A percentile compares a stretch with the other conserved stretches of the same genome.
Evolutionary conservation across 2,113 vertebrate species (phyloP).

Genomic region (Lanius ludovicianus): DNA sequence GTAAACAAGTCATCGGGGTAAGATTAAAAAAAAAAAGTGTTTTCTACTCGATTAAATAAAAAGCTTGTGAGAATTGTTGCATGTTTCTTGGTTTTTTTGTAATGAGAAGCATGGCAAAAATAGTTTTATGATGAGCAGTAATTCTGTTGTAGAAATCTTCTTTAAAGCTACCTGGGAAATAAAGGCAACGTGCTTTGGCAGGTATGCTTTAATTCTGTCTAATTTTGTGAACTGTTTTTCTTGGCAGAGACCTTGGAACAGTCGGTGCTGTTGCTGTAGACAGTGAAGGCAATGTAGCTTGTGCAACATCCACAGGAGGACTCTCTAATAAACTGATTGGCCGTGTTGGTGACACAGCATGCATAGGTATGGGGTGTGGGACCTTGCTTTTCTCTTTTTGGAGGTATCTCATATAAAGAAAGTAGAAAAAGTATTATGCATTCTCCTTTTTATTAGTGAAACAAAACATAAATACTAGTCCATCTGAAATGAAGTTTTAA

Average conservation of each 20-base stretch:
- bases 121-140: neutral
- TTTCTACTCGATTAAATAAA: neutral
- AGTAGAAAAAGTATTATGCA: neutral
- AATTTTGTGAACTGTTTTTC: constrained; percentile 57
- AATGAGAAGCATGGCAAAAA: neutral
- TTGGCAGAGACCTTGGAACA: constrained; percentile 83
- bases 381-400: neutral
- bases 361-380: constrained; percentile 73
- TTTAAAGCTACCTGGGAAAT: constrained; percentile 26
- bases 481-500: neutral
- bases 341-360: constrained; percentile 84
- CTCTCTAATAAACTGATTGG: constrained; percentile 86
- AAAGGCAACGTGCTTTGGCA: constrained; percentile 21
- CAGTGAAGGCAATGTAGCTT: constrained; percentile 78
- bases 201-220: constrained; percentile 28
- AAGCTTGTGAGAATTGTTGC: neutral
- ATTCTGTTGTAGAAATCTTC: neutral
- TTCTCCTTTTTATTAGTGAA: neutral
- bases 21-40: neutral
- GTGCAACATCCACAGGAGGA: constrained; percentile 82
- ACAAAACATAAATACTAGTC: neutral
- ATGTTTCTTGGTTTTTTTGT: neutral
- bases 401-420: neutral
- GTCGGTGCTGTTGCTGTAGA: constrained; percentile 85
- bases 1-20: neutral